Base-by-base conservation (phyloP, 2,113 vertebrate species). In the Fulica atra region DNA sequence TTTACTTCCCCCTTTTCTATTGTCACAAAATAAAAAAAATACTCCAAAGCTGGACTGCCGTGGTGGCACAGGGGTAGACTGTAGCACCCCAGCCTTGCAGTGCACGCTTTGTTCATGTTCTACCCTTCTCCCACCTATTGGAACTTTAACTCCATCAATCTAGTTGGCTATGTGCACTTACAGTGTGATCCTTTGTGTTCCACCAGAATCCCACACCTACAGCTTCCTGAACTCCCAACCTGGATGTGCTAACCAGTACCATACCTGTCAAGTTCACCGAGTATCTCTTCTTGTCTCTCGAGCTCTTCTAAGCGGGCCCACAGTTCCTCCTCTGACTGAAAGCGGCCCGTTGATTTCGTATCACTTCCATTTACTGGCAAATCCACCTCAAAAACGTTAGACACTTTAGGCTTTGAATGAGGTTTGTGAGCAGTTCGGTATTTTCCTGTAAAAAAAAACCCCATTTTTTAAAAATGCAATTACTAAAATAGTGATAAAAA, bases 271-370 rank as follows among this genome's bases (percentile, higher is more conserved):
- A 98, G 98, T 95, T 99, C 98, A 79, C 99, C 98, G 79, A 98
- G 98, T 9, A 98, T 93, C 59, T 98, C 98, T 92, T 99, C 99
- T 93, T 99, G 98, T 80, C 96, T 98, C 95, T 99, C 99, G 0
- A 99, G 98, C 87, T 99, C 99, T 95, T 99, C 99, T 83, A 99
- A 96, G 81, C 98, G 97, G 83, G 98, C 98, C 99, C 99, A 99
- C 38, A 99, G 94, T 31, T 99, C 98, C 80, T 98, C 98, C 89
- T 99, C 98, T 3, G 98, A 98, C 96, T 99, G 87, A 31, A 98
- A 70, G 73, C 59, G 86, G 79, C 97, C 97, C 65, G 48, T 54
- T 38, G 96, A 73, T 61, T 97, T 97, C 38, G 90, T 8, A 70
- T 95, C 96, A 46, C 86, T 95, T 81, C 97, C 97, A 59, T 93